Evolutionary conservation across 2,888 invertebrate species (phyloP).

Genomic region (Parasteatoda lunata): DNA sequence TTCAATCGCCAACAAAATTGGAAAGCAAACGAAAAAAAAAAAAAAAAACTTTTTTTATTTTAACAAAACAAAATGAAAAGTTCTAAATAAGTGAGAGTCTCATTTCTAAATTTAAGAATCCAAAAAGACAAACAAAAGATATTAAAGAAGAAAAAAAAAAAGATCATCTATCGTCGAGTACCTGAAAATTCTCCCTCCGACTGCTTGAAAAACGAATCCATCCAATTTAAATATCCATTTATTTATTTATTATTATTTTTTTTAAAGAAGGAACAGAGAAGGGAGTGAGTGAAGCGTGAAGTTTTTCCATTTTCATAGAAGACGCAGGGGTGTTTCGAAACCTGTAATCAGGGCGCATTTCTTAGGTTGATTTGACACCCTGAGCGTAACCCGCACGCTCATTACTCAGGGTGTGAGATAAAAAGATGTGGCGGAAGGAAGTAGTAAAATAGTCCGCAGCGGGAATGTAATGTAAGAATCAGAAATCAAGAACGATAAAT

Average conservation of each 20-base stretch:
- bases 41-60: neutral
- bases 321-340: conserved; percentile 34
- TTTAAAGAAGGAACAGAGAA: neutral
- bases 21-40: neutral
- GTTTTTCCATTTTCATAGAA: conserved; percentile 53
- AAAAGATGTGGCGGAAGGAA: conserved; percentile 47
- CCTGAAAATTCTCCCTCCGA: conserved; percentile 56
- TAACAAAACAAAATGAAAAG: neutral
- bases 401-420: conserved; percentile 38
- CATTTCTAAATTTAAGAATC: conserved; percentile 32
- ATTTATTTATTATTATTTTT: conserved; percentile 52
- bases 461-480: conserved; percentile 5
- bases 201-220: conserved; percentile 60
- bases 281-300: conserved; percentile 50
- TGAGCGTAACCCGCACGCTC: conserved; percentile 57
- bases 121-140: conserved; percentile 4
- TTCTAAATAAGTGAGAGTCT: conserved; percentile 15
- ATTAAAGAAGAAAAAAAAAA: conserved; percentile 11
- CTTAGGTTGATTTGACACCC: conserved; percentile 68
- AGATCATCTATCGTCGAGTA: conserved; percentile 4
- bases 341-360: conserved; percentile 66
- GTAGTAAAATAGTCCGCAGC: conserved; percentile 6
- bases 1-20: conserved; percentile 38
- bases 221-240: conserved; percentile 68
- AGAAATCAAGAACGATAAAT: neutral